Percentiles rank a stretch among this genome's conserved stretches.
Conservation (phyloP, 2,797 vertebrate genomes). For the Myoxocephalus aenaeus region DNA sequence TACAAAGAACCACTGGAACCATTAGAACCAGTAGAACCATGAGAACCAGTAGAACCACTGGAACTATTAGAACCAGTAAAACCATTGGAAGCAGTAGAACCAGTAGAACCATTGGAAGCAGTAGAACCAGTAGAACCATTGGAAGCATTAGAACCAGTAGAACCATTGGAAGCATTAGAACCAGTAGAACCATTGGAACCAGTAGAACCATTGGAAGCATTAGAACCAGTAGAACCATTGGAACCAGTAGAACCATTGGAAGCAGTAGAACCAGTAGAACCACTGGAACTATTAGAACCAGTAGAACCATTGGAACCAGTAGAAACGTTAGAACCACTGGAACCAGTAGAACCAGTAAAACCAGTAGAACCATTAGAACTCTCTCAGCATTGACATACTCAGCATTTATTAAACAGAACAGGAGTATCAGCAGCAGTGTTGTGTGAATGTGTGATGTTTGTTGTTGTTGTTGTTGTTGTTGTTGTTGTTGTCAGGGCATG, state of each 20-base stretch:
- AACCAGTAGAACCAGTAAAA: background rate
- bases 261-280: background rate
- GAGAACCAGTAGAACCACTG: background rate
- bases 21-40: background rate
- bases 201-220: background rate
- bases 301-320: background rate
- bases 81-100: background rate
- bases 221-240: background rate
- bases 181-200: background rate
- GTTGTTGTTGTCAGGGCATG: slow-evolving; percentile 86
- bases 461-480: background rate
- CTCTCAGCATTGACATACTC: too few relatives aligned
- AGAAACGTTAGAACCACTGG: background rate
- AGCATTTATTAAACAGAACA: too few relatives aligned
- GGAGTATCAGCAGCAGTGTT: too few relatives aligned
- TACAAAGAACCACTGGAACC: background rate
- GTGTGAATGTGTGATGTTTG: background rate
- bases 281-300: background rate
- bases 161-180: background rate
- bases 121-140: background rate
- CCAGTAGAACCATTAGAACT: background rate
- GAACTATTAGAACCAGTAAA: background rate
- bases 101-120: background rate
- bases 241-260: background rate
- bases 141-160: background rate